These are phyloP conservation scores for Homarus gammarus DNA, from an alignment of 2,888 invertebrate genomes.

Conservation along the genomic window DNA sequence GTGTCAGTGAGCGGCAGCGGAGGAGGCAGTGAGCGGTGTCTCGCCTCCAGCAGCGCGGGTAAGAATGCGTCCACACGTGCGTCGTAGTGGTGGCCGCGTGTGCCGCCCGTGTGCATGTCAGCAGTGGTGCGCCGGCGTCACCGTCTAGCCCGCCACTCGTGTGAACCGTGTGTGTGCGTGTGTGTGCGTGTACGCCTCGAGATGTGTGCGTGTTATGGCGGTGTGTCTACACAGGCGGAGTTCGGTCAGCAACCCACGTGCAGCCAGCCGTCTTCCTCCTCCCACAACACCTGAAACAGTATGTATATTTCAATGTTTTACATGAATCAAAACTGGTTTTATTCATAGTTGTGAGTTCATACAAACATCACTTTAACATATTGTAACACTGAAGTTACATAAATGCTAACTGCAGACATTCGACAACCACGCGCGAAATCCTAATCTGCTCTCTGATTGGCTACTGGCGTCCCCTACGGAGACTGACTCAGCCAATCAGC, in stretches of 20 bases:
- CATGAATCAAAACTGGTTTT: too few relatives aligned
- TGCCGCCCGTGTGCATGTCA: slow-evolving; percentile 61
- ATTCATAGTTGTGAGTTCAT: too few relatives aligned
- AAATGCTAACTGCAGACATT: slow-evolving; percentile 30
- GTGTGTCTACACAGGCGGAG: slow-evolving; percentile 49
- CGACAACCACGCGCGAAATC: slow-evolving; percentile 46
- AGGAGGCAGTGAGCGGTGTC: slow-evolving; percentile 58
- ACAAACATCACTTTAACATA: slow-evolving; percentile 24
- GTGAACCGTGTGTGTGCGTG: slow-evolving; percentile 37
- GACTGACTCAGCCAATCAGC: slow-evolving; percentile 53
- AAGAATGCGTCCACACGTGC: slow-evolving; percentile 72
- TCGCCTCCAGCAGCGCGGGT: slow-evolving; percentile 67
- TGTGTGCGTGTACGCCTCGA: slow-evolving; percentile 54
- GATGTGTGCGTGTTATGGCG: slow-evolving; percentile 52
- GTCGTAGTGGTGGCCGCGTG: slow-evolving; percentile 64
- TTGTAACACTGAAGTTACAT: slow-evolving; percentile 12
- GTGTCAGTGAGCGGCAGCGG: slow-evolving; percentile 67
- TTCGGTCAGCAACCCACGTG: slow-evolving; percentile 57
- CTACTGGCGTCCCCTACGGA: slow-evolving; percentile 34
- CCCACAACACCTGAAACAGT: not conserved
- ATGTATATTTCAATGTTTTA: too few relatives aligned
- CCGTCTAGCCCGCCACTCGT: slow-evolving; percentile 52
- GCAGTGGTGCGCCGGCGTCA: slow-evolving; percentile 64
- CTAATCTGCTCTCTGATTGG: slow-evolving; percentile 40
- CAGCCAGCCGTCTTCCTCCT: slow-evolving; percentile 33